Evolutionary conservation across 37 sponge, comb jelly and placozoan genomes (phyloP), one percentile per base, ranked within the genome.

Genomic region (Spongilla lacustris): DNA sequence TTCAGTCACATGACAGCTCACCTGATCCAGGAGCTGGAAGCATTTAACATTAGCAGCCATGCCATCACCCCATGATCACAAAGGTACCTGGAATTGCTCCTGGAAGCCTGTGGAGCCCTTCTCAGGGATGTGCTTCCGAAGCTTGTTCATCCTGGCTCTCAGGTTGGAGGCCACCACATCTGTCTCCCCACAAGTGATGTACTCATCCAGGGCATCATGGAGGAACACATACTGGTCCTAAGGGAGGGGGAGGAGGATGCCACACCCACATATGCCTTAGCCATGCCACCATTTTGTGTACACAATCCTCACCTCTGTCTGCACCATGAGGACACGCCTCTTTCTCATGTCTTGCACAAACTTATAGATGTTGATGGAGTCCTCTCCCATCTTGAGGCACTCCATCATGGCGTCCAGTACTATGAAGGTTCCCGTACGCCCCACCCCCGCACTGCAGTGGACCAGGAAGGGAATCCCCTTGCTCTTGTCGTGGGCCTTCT

Each of bases 401-500:
- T 89, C 85, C 30, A 80, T 28, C 89, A 89, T 89, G 38, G 69
- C 30, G 71, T 89, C 89, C 76, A 89, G 49, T 24, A 67, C 32
- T 48, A 89, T 87, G 66, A 86, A 89, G 66, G 89, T 89, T 23
- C 89, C 89, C 68, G 89, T 89, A 21, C 89, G 77, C 37, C 89
- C 89, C 70, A 89, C 89, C 73, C 89, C 89, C 31, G 89, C 89
- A 86, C 89, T 92, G 90, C 92, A 92, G 81, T 92, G 92, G 23
- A 88, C 89, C 37, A 92, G 27, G 22, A 88, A 28, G 21, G 92
- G 92, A 36, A 49, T 49, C 22, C 50, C 66, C 32, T 34, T 34
- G 32, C 74, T 76, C 72, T 67, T 74, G 41, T 78, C 25, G 50
- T 86, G 88, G 50, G 50, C 38, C 41, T 85, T 78, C 67, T 83